Evolutionary conservation across 2,888 invertebrate genomes (phyloP).

Genomic region (Trichacis sp.): DNA sequence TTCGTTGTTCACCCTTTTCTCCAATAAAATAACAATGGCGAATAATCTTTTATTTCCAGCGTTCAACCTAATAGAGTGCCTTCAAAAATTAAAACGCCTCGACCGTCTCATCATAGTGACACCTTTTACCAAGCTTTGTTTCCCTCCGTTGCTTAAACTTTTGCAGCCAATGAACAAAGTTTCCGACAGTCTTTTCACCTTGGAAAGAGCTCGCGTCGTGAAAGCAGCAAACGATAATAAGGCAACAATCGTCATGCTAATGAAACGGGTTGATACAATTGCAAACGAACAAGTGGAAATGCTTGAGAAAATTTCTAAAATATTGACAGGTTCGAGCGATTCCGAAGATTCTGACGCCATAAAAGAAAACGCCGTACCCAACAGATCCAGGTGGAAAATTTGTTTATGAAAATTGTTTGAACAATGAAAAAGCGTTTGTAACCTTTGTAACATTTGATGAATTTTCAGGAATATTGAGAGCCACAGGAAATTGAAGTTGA

Average conservation of each 20-base stretch:
- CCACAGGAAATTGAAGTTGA: no score
- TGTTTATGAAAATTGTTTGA: not conserved
- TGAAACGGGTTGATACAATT: not conserved
- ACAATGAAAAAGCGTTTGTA: not conserved
- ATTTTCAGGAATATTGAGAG: no score
- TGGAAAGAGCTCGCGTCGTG: not conserved
- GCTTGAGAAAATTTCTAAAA: not conserved
- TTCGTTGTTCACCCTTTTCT: no score
- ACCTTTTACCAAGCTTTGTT: not conserved
- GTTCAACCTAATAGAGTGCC: not conserved
- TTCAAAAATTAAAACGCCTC: not conserved
- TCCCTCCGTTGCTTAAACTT: not conserved
- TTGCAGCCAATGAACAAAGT: not conserved
- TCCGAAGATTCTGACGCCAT: not conserved
- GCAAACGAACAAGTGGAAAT: not conserved
- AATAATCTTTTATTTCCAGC: not conserved
- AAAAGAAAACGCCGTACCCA: not conserved
- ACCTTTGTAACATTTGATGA: no score
- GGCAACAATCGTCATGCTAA: not conserved
- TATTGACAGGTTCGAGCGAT: not conserved
- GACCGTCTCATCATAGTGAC: not conserved
- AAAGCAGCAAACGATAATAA: not conserved
- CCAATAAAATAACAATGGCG: no score
- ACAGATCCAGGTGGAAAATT: not conserved
- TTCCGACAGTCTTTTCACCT: not conserved